Conservation (phyloP, 2,797 vertebrate genomes). For the Pelochelys cantorii region DNA sequence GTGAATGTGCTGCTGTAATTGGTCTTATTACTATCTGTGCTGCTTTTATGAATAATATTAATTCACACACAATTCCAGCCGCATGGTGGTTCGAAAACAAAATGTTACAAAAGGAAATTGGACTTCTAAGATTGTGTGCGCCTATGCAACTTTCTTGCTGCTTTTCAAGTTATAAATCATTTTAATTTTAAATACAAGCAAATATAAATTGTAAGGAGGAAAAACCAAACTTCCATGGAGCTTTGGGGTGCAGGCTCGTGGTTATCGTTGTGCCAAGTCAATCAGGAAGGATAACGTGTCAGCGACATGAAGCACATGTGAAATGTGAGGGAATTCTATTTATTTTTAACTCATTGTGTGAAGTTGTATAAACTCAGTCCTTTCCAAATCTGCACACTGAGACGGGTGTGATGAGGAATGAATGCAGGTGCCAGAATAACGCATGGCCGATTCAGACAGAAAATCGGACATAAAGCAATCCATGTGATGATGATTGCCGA, state of each 20-base stretch:
- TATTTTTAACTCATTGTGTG: slow-evolving; percentile 38
- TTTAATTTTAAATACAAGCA: slow-evolving; percentile 10
- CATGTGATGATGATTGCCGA: too few species aligned
- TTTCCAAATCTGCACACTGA: background rate
- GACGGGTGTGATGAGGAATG: accelerated
- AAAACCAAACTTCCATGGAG: background rate
- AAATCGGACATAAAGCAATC: background rate
- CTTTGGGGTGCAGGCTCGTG: background rate
- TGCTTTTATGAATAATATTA: slow-evolving; percentile 60
- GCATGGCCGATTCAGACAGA: background rate
- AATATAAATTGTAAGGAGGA: background rate
- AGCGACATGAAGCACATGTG: slow-evolving; percentile 18
- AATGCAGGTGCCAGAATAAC: background rate
- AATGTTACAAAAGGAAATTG: background rate
- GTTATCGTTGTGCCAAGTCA: background rate
- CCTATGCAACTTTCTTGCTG: background rate
- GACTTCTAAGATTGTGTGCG: background rate
- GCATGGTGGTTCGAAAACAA: slow-evolving; percentile 28
- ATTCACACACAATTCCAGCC: slow-evolving; percentile 23
- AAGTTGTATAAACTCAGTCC: slow-evolving; percentile 7
- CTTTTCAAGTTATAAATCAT: slow-evolving; percentile 9
- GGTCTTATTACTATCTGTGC: slow-evolving; percentile 13
- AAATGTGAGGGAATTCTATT: slow-evolving; percentile 50
- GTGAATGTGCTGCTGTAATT: slow-evolving; percentile 39
- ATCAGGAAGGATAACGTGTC: background rate